Evolutionary conservation across 2,113 vertebrate genomes (phyloP).

Genomic region (Malurus alboscapulatus): DNA sequence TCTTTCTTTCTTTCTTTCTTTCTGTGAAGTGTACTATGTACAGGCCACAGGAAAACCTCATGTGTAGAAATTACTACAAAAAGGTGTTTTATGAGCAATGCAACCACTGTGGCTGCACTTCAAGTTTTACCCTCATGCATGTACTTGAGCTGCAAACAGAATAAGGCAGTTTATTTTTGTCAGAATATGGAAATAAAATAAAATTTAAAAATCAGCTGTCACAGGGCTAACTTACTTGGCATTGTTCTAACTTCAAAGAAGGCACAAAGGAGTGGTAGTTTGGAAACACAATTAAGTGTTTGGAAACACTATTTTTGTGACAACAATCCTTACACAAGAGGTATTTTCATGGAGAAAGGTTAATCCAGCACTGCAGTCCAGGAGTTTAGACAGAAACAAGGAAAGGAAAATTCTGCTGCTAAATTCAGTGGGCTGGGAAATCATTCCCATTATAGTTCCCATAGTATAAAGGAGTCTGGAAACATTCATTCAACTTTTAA

Average conservation of each 20-base stretch:
- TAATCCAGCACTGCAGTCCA: background rate
- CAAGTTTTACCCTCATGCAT: background rate
- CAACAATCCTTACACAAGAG: background rate
- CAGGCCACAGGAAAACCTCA: background rate
- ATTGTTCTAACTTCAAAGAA: background rate
- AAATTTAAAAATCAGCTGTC: background rate
- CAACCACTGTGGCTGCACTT: background rate
- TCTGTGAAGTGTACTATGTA: background rate
- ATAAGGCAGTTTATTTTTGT: background rate
- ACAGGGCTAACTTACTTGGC: background rate
- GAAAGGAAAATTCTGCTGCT: background rate
- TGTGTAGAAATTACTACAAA: background rate
- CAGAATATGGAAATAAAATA: background rate
- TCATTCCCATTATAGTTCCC: background rate
- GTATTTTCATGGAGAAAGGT: background rate
- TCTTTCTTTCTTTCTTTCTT: background rate
- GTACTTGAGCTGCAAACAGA: background rate
- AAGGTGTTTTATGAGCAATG: background rate
- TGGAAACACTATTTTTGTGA: background rate
- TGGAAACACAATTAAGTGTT: background rate
- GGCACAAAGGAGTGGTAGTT: background rate
- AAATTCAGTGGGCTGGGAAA: conserved; percentile 16
- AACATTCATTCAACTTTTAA: conserved; percentile 26
- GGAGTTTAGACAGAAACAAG: background rate
- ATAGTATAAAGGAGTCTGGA: background rate